Base-by-base conservation (phyloP, 1,140 invertebrate genomes). In the Heterodera carotae region DNA sequence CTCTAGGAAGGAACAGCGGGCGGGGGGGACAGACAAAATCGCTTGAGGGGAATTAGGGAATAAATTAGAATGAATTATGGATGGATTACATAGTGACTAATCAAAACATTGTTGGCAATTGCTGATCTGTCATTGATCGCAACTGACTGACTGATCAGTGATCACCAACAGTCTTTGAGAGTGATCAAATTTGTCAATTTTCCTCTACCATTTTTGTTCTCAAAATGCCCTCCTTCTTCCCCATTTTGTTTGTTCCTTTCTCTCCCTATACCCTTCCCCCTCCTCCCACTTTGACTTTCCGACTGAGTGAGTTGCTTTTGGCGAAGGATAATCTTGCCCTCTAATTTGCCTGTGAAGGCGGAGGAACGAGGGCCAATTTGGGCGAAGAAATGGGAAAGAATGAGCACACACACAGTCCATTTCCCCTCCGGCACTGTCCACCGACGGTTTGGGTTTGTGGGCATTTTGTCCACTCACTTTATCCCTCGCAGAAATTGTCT, bases 321-420 rank as follows among this genome's bases (percentile, higher is more conserved):
- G 62, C 62, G 27, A 34, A 22, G 62, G 62, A 66, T 66, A 66
- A 66, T 66, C 62, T 66, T 12, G 6, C 39, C 39, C 62, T 29
- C 62, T 66, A 66, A 66, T 66, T 66, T 66, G 62, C 62, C 27
- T 29, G 27, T 18, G 62, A 66, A 66, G 48, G 48, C 0, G 48
- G 48, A 5, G 48, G 48, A 5, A 56, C 48, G 48, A 56, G 48
- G 62, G 10, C 62, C 62, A 66, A 66, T 66, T 62, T 66, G 62
- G n/a, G 62, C 12, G 62, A 31, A 27, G 62, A 56, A 56, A 56
- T 22, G 48, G 39, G 2, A 18, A 53, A 22, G 5, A 22, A 22
- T 2, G 5, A 22, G 2, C 3, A 15, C n/a, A 34, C n/a, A 2
- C 62, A 12, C 62, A 27, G 60, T 66, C 62, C 62, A 27, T 12